Evolutionary conservation across 2,888 invertebrate species (phyloP).

Genomic region (Odontothrips loti): DNA sequence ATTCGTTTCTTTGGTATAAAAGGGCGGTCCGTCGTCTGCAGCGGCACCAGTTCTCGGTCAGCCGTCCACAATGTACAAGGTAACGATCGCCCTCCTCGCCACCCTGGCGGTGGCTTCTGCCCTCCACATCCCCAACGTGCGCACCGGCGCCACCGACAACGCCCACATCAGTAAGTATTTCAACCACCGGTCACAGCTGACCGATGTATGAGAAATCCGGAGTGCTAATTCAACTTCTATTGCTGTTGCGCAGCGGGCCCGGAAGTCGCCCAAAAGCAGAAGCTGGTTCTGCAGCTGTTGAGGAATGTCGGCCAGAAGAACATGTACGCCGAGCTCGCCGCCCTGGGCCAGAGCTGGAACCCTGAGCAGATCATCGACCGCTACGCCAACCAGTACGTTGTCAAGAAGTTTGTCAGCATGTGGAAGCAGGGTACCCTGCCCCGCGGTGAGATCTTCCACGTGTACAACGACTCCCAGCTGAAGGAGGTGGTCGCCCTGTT

Average conservation of each 20-base stretch:
- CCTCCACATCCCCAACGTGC: background rate
- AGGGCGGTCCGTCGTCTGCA: background rate
- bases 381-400: conserved; percentile 50
- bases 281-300: conserved; percentile 4
- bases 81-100: background rate
- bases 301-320: conserved; percentile 12
- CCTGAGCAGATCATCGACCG: background rate
- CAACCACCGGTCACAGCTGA: background rate
- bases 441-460: conserved; percentile 57
- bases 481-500: conserved; percentile 61
- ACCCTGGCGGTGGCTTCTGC: conserved; percentile 1
- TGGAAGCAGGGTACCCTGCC: conserved; percentile 57
- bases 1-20: background rate
- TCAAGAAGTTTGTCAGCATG: conserved; percentile 54
- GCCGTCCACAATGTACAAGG: conserved; percentile 15
- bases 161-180: background rate
- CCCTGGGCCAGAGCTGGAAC: conserved; percentile 10
- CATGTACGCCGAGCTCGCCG: conserved; percentile 8
- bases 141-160: background rate
- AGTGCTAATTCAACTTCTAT: background rate
- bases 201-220: background rate
- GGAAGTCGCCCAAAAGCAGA: background rate
- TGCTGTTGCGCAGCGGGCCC: background rate
- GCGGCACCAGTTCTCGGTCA: conserved; percentile 20
- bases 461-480: conserved; percentile 57